phyloP scores from a whole-genome alignment of 1,140 invertebrate species.

The Drosophila sucinea region DNA sequence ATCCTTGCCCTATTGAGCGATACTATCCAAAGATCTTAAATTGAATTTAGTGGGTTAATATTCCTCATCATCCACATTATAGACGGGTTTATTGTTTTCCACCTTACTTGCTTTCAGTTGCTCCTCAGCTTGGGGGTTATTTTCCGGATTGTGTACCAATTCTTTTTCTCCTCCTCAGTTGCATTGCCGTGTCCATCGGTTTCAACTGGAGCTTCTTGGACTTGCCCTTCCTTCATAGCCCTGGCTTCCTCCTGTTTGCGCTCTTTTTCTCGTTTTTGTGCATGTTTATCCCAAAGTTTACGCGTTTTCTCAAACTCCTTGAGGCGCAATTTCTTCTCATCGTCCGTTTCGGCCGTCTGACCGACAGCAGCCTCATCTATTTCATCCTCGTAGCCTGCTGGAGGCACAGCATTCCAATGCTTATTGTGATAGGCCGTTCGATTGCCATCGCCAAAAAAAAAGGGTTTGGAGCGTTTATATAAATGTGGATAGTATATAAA shows the following conservation, averaged over 20 bases:
- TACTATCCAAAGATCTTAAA: too few species aligned
- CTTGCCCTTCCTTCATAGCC: constrained; percentile 25
- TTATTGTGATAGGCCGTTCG: constrained; percentile 90
- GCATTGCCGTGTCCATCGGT: neutral
- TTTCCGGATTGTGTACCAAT: neutral
- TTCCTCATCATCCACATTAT: neutral
- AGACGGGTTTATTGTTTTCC: neutral
- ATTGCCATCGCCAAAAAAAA: constrained; percentile 94
- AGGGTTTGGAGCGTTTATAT: constrained; percentile 87
- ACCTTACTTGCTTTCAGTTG: neutral
- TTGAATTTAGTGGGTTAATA: neutral
- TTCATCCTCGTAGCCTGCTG: constrained; percentile 88
- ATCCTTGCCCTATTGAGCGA: too few species aligned
- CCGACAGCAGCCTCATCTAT: constrained; percentile 30
- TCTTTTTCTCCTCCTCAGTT: constrained; percentile 28
- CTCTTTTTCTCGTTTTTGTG: neutral
- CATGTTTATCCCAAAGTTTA: constrained; percentile 46
- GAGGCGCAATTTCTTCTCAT: constrained; percentile 25
- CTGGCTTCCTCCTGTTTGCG: constrained; percentile 21
- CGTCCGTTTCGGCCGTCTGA: constrained; percentile 27
- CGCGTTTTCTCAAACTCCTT: constrained; percentile 31
- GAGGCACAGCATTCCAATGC: constrained; percentile 89
- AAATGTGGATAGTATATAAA: constrained; percentile 90
- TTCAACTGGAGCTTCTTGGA: constrained; percentile 12
- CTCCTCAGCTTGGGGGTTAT: neutral